These are phyloP conservation scores for Melopsittacus undulatus DNA, from an alignment of 2,797 vertebrate genomes.

Conservation along the genomic window DNA sequence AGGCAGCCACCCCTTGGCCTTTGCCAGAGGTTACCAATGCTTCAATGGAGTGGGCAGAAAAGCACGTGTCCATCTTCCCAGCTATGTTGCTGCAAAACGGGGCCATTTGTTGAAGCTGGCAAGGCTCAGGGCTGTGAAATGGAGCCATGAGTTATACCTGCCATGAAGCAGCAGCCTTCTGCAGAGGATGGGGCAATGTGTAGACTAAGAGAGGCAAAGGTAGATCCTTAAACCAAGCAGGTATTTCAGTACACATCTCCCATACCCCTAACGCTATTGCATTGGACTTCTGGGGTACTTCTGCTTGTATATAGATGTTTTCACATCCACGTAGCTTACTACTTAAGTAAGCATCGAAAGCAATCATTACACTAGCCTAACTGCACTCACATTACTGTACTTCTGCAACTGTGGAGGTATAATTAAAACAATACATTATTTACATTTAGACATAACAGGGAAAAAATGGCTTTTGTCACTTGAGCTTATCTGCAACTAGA, in stretches of 20 bases:
- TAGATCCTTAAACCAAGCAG: neutral
- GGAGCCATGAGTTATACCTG: neutral
- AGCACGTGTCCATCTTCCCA: neutral
- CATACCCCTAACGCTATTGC: accelerated
- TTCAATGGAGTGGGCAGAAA: too few relatives aligned
- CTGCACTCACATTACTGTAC: neutral
- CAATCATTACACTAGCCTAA: neutral
- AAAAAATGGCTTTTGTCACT: slow-evolving; percentile 9
- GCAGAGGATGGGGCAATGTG: neutral
- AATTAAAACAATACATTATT: slow-evolving; percentile 37
- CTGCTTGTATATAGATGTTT: neutral
- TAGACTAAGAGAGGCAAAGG: neutral
- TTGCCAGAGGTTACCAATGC: neutral
- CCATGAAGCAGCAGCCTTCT: neutral
- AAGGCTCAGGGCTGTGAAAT: neutral
- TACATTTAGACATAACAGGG: neutral
- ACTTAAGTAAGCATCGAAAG: neutral
- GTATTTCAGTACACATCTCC: accelerated
- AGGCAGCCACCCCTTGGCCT: neutral
- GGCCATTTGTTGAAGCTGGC: neutral
- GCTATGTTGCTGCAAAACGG: neutral
- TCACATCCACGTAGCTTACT: neutral
- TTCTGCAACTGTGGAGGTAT: neutral
- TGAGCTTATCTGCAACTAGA: neutral
- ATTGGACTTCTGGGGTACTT: neutral